These are phyloP conservation scores for Tortricodes alternella DNA, from an alignment of 2,888 invertebrate genomes.

Conservation along the genomic window DNA sequence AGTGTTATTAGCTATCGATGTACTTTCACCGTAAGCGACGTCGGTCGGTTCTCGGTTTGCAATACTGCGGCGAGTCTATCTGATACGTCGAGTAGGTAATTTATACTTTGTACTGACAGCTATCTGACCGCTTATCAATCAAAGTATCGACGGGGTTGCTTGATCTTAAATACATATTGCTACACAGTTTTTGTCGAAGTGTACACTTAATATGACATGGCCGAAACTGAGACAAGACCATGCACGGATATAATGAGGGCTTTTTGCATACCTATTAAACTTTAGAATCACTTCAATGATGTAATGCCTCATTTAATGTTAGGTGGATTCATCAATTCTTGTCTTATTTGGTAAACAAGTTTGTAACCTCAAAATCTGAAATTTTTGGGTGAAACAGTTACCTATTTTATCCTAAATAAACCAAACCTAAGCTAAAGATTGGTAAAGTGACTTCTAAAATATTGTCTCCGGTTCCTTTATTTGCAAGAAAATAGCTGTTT, in stretches of 20 bases:
- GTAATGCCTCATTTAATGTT: too few species aligned
- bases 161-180: neutral
- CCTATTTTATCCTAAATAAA: too few species aligned
- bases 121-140: slow-evolving; percentile 26
- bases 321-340: too few species aligned
- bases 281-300: neutral
- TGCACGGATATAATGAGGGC: neutral
- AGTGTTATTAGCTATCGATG: slow-evolving; percentile 35
- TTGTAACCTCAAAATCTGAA: too few species aligned
- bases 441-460: too few species aligned
- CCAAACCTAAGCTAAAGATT: too few species aligned
- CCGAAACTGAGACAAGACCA: neutral
- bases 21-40: slow-evolving; percentile 43
- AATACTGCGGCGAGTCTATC: slow-evolving; percentile 13
- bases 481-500: too few species aligned
- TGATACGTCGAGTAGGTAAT: slow-evolving; percentile 24
- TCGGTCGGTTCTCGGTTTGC: slow-evolving; percentile 32
- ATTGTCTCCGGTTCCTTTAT: too few species aligned
- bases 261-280: neutral
- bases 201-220: slow-evolving; percentile 1
- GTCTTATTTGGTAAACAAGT: too few species aligned
- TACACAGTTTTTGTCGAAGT: neutral
- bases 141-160: slow-evolving; percentile 16
- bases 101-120: slow-evolving; percentile 26
- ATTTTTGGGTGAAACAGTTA: too few species aligned